Base-by-base conservation (phyloP, 2,888 invertebrate species). In the Andrena marginata region DNA sequence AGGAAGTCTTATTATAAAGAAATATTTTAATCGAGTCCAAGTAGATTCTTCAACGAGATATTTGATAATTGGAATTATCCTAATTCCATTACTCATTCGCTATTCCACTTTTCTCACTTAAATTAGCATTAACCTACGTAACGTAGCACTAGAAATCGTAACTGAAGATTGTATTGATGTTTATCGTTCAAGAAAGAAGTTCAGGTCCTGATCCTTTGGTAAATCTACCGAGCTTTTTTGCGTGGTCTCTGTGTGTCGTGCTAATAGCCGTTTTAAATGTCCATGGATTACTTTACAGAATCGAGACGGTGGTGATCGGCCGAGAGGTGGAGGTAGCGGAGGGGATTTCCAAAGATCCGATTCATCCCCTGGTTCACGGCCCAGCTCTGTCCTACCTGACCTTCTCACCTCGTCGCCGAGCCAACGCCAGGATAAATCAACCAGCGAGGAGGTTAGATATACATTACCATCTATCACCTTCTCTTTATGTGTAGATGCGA, bases 371-470 rank as follows among this genome's bases (percentile, higher is more conserved):
- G 95, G 95, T 79, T 95, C 98, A 35, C 96, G 98, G 87, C 98
- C 98, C 86, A 98, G 98, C 95, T 98, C 98, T 74, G 99, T 99
- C 76, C 96, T 99, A 89, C 99, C 99, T 73, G 99, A 99, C 95
- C 96, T 99, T 90, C 96, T 99, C 88, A 99, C 98, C 93, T 97
- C 97, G 88, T 98, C 98, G 49, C 98, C 98, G 80, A 97, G 97
- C 88, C 97, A 97, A 90, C 95, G 98, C 72, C 97, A 97, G 93
- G 99, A 99, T 95, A 98, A 98, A 94, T 97, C 98, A 88, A 97
- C 97, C 91, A 98, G 98, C 93, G 99, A 99, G 95, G 99, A 99
- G 98, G 99, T 99, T 95, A 96, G 95, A 89, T 80, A 80, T 48
- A 68, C 64, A 59, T 29, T 63, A 20, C 54, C n/a, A 10, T 29